Evolutionary conservation across 2,113 vertebrate genomes (phyloP), one percentile per base, ranked within the genome.

Genomic region (Smithornis capensis): DNA sequence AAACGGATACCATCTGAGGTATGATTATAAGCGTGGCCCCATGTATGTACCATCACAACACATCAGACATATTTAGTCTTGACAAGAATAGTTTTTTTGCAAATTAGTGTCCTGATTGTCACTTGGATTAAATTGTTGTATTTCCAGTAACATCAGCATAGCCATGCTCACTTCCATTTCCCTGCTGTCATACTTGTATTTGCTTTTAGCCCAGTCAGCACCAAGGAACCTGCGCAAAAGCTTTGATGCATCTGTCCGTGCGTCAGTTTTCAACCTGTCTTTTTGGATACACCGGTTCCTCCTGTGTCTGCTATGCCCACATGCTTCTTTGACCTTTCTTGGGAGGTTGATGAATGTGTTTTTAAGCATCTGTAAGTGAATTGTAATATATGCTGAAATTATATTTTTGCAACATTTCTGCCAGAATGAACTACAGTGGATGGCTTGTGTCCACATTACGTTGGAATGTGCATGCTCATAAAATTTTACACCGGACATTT

Each of bases 401-500:
- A 93, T 97, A 94, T 97, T 96, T 97, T 98, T 97, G 96, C 94
- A 94, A 93, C 97, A 96, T 97, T 97, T 97, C 96, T 98, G 97
- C 97, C 98, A 97, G 97, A 98, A 79, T 84, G 95, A 87, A 78
- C 96, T 94, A 90, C 89, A 97, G 95, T 94, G 89, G 91, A 98
- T 97, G 97, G 96, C 96, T 98, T 96, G 95, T 97, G 96, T 97
- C 97, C 97, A 97, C 97, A 89, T 96, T 95, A 89, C 7, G 44
- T 89, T 97, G 97, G 97, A 98, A 97, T 97, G 96, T 97, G 96
- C 94, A 87, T 87, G 97, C 97, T 97, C 93, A 96, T 98, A 97
- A 98, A 97, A 98, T 98, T 98, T 98, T 98, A 98, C 92, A 97
- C 95, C 38, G 98, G 97, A 98, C 98, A 97, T 96, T 97, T 98